phyloP scores from a whole-genome alignment of 2,113 vertebrate species.

The Silurus meridionalis region DNA sequence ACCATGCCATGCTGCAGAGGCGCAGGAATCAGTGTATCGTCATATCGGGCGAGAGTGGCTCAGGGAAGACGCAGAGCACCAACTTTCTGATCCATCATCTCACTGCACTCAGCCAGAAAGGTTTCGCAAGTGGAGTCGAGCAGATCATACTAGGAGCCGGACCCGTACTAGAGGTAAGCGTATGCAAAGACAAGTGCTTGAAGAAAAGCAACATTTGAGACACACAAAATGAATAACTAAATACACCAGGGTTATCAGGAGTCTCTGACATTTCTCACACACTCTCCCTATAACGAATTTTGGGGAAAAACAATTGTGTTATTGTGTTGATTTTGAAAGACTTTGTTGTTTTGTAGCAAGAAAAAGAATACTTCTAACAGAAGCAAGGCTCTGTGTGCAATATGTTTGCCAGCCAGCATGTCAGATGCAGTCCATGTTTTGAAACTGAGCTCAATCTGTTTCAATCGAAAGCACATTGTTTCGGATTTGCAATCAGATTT shows the following conservation, averaged over 20 bases:
- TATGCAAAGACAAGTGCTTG: background rate
- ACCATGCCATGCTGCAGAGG: conserved; percentile 92
- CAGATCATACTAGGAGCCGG: conserved; percentile 97
- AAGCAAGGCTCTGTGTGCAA: background rate
- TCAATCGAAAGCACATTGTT: background rate
- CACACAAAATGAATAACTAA: background rate
- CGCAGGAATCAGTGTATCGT: conserved; percentile 92
- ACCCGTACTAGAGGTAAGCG: conserved; percentile 92
- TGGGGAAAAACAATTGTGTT: background rate
- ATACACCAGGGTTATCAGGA: background rate
- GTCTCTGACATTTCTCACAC: background rate
- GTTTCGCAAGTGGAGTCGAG: conserved; percentile 95
- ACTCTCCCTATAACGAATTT: background rate
- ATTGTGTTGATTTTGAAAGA: background rate
- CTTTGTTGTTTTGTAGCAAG: background rate
- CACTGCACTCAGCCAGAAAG: conserved; percentile 96
- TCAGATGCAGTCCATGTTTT: background rate
- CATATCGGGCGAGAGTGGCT: conserved; percentile 94
- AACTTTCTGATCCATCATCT: conserved; percentile 97
- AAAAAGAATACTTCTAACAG: background rate
- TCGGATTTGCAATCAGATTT: background rate
- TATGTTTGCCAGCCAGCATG: background rate
- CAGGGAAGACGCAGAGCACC: conserved; percentile 96
- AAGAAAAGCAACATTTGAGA: background rate
- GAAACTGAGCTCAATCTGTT: background rate